phyloP scores from a whole-genome alignment of 2,797 vertebrate species.

The Gymnothorax reevesii region DNA sequence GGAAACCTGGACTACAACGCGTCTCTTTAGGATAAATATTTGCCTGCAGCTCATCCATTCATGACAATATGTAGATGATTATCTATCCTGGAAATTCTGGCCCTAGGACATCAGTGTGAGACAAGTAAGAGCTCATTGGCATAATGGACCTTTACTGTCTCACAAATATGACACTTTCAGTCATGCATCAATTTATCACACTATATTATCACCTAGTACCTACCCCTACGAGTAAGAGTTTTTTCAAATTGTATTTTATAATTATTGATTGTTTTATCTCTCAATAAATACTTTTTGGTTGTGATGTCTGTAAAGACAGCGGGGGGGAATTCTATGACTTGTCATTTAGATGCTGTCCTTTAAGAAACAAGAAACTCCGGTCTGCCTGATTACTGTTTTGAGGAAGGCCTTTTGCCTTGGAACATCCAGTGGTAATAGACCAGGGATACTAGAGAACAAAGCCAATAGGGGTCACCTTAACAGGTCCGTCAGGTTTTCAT shows the following conservation, averaged over 20 bases:
- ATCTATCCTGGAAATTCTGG: background rate
- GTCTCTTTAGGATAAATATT: background rate
- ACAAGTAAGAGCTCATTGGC: background rate
- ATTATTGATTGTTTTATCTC: background rate
- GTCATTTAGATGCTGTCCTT: background rate
- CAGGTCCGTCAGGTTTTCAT: conserved; percentile 14
- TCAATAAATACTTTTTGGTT: background rate
- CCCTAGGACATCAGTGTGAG: background rate
- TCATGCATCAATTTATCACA: background rate
- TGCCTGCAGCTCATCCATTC: background rate
- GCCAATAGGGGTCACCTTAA: conserved; percentile 9
- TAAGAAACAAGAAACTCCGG: background rate
- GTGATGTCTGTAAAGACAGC: background rate
- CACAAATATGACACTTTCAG: background rate
- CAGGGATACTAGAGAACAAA: conserved; percentile 1
- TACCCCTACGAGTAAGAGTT: background rate
- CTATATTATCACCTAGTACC: background rate
- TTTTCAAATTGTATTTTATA: background rate
- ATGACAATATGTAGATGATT: conserved; percentile 4
- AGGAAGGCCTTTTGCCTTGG: background rate
- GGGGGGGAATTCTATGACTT: background rate
- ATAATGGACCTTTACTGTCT: background rate
- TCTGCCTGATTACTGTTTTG: background rate
- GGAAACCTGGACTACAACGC: no score
- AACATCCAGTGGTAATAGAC: background rate